These are phyloP conservation scores for Nymphalis io DNA, from an alignment of 1,140 invertebrate species.

Conservation along the genomic window DNA sequence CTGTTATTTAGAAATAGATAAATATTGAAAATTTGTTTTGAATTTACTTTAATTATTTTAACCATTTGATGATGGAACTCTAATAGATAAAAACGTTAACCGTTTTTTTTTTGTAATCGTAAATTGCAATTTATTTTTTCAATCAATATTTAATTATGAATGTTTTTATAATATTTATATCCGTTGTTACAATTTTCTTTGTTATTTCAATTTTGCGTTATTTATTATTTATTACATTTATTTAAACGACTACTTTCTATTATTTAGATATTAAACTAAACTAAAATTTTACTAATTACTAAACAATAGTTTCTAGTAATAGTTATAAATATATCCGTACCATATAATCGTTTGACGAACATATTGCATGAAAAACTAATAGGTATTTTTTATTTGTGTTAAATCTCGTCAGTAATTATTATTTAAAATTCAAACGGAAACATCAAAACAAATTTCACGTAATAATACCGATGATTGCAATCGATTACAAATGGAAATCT, in stretches of 20 bases:
- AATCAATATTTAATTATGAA: slow-evolving; percentile 1
- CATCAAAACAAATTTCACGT: slow-evolving; percentile 11
- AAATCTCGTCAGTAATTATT: too few species aligned
- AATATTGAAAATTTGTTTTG: too few species aligned
- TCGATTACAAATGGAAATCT: slow-evolving; percentile 26
- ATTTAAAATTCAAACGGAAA: slow-evolving; percentile 13
- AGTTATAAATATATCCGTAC: too few species aligned
- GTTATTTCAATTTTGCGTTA: neutral
- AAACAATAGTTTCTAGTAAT: too few species aligned
- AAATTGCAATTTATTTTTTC: slow-evolving; percentile 14
- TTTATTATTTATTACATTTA: too few species aligned
- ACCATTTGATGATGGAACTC: neutral
- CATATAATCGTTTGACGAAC: too few species aligned
- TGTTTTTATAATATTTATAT: slow-evolving; percentile 1
- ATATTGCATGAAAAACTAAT: too few species aligned
- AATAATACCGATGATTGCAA: slow-evolving; percentile 20
- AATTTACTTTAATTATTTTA: neutral
- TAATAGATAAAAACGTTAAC: neutral
- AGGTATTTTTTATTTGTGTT: too few species aligned
- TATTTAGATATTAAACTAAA: too few species aligned
- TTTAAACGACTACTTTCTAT: too few species aligned
- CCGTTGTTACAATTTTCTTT: neutral
- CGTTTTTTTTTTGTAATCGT: slow-evolving; percentile 3
- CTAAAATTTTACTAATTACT: too few species aligned
- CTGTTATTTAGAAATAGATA: too few species aligned